These are phyloP conservation scores for Eurytoma adleriae DNA, from an alignment of 2,888 invertebrate genomes.

Conservation along the genomic window DNA sequence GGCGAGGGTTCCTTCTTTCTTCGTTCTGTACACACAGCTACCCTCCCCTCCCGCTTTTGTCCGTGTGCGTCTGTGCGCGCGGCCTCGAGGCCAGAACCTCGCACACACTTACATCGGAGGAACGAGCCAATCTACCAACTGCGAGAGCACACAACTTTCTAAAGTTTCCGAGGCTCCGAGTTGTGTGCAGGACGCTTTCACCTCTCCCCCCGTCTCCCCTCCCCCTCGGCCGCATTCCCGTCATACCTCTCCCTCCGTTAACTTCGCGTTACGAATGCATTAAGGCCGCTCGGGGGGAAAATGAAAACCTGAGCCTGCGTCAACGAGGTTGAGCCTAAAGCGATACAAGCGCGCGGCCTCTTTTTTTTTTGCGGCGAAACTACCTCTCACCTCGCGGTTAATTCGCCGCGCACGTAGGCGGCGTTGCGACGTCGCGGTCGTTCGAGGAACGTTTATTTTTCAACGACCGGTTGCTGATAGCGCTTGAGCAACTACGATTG, in stretches of 20 bases:
- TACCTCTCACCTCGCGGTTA: too few species aligned
- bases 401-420: too few species aligned
- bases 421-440: not conserved
- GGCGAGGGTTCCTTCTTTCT: not conserved
- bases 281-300: not conserved
- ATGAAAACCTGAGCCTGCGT: not conserved
- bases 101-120: not conserved
- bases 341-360: not conserved
- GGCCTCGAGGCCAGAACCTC: not conserved
- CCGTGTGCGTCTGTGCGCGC: not conserved
- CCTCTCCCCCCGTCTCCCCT: not conserved
- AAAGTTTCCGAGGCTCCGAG: conserved; percentile 33
- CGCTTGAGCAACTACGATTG: too few species aligned
- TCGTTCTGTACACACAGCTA: not conserved
- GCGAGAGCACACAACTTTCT: conserved; percentile 44
- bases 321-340: not conserved
- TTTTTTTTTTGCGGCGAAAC: not conserved
- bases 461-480: too few species aligned
- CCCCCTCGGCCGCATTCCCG: not conserved
- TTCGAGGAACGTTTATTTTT: not conserved
- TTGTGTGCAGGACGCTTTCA: not conserved
- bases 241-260: not conserved
- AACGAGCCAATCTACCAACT: conserved; percentile 48
- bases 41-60: not conserved
- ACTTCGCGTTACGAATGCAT: not conserved